A percentile compares a stretch with the other conserved stretches of the same genome.
Conservation (phyloP, 2,113 vertebrate species). For the Ovis canadensis region DNA sequence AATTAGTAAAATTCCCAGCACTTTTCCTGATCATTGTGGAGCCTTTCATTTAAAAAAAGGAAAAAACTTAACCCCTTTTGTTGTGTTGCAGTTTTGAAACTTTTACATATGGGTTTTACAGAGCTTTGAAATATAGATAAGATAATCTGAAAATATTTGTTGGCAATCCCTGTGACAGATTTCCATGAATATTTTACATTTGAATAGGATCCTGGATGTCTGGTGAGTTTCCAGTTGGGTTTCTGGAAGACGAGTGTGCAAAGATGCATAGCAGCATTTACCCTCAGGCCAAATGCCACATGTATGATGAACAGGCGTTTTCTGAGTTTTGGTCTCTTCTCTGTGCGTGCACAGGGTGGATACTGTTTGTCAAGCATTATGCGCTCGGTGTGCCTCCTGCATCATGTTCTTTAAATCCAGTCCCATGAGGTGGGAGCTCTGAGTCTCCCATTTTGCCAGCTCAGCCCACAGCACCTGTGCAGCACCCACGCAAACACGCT, state of each 20-base stretch:
- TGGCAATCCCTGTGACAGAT: neutral
- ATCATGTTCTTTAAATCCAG: neutral
- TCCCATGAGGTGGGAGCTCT: neutral
- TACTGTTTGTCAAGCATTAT: neutral
- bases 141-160: neutral
- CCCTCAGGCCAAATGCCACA: neutral
- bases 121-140: neutral
- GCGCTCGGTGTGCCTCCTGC: fast-evolving
- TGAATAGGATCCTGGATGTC: neutral
- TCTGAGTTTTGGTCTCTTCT: neutral
- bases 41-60: neutral
- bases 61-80: neutral
- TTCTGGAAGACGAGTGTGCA: neutral
- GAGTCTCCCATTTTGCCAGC: neutral
- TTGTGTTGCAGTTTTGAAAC: neutral
- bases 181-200: neutral
- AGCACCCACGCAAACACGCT: fast-evolving
- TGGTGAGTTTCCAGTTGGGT: neutral
- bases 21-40: neutral
- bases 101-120: neutral
- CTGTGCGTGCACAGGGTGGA: neutral
- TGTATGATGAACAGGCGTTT: neutral
- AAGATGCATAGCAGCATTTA: neutral
- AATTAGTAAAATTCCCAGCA: constrained; percentile 7
- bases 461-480: neutral